Evolutionary conservation across 2,888 invertebrate species (phyloP), one percentile per base, ranked within the genome.

Genomic region (Norana najaformis): DNA sequence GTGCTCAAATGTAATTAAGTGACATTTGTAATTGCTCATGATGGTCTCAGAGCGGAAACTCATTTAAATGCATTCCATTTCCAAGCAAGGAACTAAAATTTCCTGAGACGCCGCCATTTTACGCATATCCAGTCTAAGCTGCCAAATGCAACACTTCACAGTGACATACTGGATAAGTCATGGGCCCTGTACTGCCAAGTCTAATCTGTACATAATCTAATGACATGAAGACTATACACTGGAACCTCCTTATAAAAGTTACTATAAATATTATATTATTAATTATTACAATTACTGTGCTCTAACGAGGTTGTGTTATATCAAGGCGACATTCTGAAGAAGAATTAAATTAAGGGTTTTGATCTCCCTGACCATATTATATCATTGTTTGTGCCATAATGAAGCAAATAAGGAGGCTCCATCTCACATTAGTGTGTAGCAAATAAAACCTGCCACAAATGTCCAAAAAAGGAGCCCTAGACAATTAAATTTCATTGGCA

Each of bases 61-160:
- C 69, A 69, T n/a, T 69, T 69, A 69, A 69, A 69, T 69, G 69
- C 69, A 69, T 69, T 69, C 69, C 69, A 69, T 69, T 69, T 69
- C 30, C 69, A 69, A 69, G 69, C 16, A n/a, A n/a, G 69, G 69
- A 69, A 69, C 69, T n/a, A 69, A 8, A 69, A 69, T 69, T 69
- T 69, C 69, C 69, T 69, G 69, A 69, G 69, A 69, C n/a, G 69
- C 69, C n/a, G 69, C 69, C 69, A 69, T n/a, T 47, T 69, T 69
- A 69, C 69, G n/a, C 69, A 69, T 13, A 69, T 13, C 11, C 30
- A 69, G 30, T 69, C n/a, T n/a, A 69, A 69, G 69, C n/a, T 69
- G 69, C 69, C n/a, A n/a, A n/a, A n/a, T n/a, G n/a, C n/a, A n/a
- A n/a, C n/a, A n/a, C n/a, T n/a, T n/a, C n/a, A n/a, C n/a, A 69